Evolutionary conservation across 2,797 vertebrate species (phyloP).

Genomic region (Myripristis jacobus): DNA sequence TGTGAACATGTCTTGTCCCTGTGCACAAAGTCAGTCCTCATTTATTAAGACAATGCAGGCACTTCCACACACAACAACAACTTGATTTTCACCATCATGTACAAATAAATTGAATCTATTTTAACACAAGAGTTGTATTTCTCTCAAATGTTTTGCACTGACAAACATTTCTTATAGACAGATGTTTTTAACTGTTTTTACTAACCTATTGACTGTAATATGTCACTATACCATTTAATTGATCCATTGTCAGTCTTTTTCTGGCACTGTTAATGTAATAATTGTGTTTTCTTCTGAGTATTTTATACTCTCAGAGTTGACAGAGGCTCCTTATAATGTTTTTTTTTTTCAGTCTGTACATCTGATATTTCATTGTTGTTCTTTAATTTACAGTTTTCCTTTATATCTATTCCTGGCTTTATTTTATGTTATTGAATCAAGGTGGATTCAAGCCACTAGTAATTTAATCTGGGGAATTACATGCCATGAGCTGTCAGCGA

Average conservation of each 20-base stretch:
- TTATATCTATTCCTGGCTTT: slow-evolving; percentile 44
- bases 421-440: slow-evolving; percentile 69
- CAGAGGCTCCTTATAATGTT: not conserved
- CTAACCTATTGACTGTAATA: not conserved
- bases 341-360: slow-evolving; percentile 19
- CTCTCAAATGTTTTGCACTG: not conserved
- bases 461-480: slow-evolving; percentile 65
- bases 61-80: slow-evolving; percentile 26
- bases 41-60: slow-evolving; percentile 45
- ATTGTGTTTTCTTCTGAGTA: slow-evolving; percentile 7
- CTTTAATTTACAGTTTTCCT: slow-evolving; percentile 50
- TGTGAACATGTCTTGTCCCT: slow-evolving; percentile 37
- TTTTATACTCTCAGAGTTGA: not conserved
- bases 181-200: slow-evolving; percentile 7
- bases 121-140: not conserved
- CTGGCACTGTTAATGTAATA: not conserved
- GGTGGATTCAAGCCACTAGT: slow-evolving; percentile 36
- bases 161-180: slow-evolving; percentile 2
- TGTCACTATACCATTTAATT: not conserved
- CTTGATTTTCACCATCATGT: slow-evolving; percentile 40
- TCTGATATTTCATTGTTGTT: slow-evolving; percentile 15
- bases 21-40: slow-evolving; percentile 31
- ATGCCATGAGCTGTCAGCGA: slow-evolving; percentile 41
- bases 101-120: slow-evolving; percentile 23
- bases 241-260: not conserved